Base-by-base conservation (phyloP, 2,797 vertebrate species). In the Paramormyrops hopkinsi region DNA sequence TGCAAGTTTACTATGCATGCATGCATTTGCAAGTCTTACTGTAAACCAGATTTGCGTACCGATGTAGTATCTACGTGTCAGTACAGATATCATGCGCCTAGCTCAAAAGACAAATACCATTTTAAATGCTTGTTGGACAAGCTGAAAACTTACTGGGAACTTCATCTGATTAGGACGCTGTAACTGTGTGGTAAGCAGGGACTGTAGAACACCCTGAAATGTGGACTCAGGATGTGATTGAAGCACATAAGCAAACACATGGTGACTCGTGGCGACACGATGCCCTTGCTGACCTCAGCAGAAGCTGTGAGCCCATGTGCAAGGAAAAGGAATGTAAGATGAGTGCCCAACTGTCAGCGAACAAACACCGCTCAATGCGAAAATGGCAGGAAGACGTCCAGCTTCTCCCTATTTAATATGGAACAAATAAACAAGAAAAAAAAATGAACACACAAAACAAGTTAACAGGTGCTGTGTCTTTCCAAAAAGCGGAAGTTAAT, bases 381-480 rank as follows among this genome's bases (percentile, higher is more conserved):
- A 90, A 86, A 91, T 22, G 88, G 92, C 92, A 92, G 91, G 93
- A 95, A 89, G 93, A 93, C 93, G 92, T 94, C 93, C 90, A 90
- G 89, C 91, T 91, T 92, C 92, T 92, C 93, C 91, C 93, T 94
- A 91, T 93, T 94, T 93, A 93, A 94, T 92, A 92, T 92, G 89
- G 91, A 92, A 87, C 89, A 87, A 89, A 89, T 87, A 79, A 89
- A 89, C 84, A 62, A 44, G 92, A 87, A 79, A 62, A 92, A 91
- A 91, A 92, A 93, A 92, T 88, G 92, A 95, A 94, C 94, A 92
- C 92, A 94, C 93, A 95, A 94, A 95, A 93, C 94, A 96, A 95
- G 95, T 94, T 95, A 96, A 95, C 96, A 96, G 96, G 96, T 96
- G 96, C 95, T 96, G 92, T 94, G 93, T 94, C 95, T 95, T 95